A percentile compares a stretch with the other conserved stretches of the same genome.
Conservation (phyloP, 2,888 invertebrate species). For the Erebia palarica region DNA sequence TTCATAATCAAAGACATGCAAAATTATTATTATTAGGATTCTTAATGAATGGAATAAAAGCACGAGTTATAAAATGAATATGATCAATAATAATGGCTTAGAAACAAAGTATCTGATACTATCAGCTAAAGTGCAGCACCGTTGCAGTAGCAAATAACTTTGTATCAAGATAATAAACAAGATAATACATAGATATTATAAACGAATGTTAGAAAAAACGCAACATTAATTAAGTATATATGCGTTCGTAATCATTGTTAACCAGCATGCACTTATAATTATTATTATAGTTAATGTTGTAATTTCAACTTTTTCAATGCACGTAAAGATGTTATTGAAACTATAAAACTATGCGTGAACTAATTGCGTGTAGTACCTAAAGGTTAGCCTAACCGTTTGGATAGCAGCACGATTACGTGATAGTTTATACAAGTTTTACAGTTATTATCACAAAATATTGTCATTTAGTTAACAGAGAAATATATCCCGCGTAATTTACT, state of each 20-base stretch:
- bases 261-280: neutral
- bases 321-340: constrained; percentile 12
- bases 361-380: neutral
- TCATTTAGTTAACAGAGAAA: neutral
- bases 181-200: too few relatives aligned
- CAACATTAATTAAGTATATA: constrained; percentile 5
- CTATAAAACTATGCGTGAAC: constrained; percentile 1
- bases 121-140: neutral
- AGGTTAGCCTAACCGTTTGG: neutral
- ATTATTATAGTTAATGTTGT: constrained; percentile 5
- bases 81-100: too few relatives aligned
- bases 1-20: too few relatives aligned
- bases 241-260: constrained; percentile 3
- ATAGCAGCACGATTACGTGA: neutral
- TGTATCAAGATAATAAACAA: neutral
- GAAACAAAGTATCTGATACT: neutral
- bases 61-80: too few relatives aligned
- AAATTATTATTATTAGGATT: too few relatives aligned
- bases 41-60: too few relatives aligned
- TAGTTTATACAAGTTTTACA: neutral
- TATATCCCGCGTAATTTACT: too few relatives aligned
- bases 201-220: constrained; percentile 16
- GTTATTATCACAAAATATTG: neutral
- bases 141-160: neutral
- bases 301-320: neutral